Evolutionary conservation across 2,113 vertebrate genomes (phyloP).

Genomic region (Istiophorus platypterus): DNA sequence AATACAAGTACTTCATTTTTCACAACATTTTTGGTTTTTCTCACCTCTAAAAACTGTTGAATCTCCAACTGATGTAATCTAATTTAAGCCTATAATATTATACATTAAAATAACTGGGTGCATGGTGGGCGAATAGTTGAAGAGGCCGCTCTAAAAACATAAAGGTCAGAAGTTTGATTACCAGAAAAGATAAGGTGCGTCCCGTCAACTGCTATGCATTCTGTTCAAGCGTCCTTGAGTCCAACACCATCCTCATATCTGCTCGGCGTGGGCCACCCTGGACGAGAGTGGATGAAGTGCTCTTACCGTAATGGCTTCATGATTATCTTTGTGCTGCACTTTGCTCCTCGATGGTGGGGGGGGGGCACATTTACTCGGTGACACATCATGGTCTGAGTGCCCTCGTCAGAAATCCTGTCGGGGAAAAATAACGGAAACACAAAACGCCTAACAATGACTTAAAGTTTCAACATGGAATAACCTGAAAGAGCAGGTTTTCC

Average conservation of each 20-base stretch:
- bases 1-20: background rate
- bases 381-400: conserved; percentile 8
- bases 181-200: conserved; percentile 33
- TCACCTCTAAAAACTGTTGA: background rate
- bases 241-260: conserved; percentile 36
- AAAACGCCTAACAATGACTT: background rate
- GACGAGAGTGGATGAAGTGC: conserved; percentile 53
- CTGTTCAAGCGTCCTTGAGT: conserved; percentile 34
- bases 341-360: background rate
- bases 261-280: conserved; percentile 41
- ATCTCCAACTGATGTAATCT: background rate
- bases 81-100: background rate
- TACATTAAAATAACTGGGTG: background rate
- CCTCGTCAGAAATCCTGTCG: background rate
- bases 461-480: background rate
- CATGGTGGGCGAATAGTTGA: background rate
- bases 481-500: no score
- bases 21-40: background rate
- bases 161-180: conserved; percentile 53
- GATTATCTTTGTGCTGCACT: conserved; percentile 46
- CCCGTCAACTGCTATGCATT: conserved; percentile 18
- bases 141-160: background rate
- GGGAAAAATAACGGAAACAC: background rate
- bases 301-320: conserved; percentile 64
- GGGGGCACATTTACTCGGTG: background rate